Percentiles rank a stretch among this genome's conserved stretches.
Evolutionary conservation across 2,888 invertebrate species (phyloP).

Genomic region (Ophonus ardosiacus): DNA sequence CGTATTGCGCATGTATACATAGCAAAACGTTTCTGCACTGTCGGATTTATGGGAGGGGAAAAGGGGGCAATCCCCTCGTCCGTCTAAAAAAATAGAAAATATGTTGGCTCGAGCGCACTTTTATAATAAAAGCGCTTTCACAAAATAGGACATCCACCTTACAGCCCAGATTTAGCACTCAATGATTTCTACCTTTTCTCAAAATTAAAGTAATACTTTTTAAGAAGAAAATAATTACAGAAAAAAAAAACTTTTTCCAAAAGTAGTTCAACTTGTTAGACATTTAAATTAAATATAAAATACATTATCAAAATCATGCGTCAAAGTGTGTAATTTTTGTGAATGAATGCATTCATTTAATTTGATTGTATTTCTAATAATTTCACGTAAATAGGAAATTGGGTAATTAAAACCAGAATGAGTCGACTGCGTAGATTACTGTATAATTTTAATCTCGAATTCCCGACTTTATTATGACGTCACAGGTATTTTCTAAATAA

Average conservation of each 20-base stretch:
- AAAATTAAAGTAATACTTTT: no score
- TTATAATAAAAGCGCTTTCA: no score
- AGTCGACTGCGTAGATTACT: neutral
- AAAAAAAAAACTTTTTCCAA: neutral
- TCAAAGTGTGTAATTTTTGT: neutral
- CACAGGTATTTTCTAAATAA: neutral
- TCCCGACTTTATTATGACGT: neutral
- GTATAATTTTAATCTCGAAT: neutral
- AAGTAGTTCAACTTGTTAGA: neutral
- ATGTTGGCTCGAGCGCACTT: no score
- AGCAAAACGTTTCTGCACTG: no score
- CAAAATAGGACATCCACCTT: no score
- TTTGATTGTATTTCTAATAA: neutral
- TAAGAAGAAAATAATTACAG: no score
- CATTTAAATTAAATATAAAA: neutral
- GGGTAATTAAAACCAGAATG: neutral
- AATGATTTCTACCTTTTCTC: no score
- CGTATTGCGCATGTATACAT: no score
- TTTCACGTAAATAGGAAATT: neutral
- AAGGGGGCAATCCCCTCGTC: no score
- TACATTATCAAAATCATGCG: neutral
- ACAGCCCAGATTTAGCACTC: no score
- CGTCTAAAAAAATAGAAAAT: no score
- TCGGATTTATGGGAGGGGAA: no score
- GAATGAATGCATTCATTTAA: neutral